These are phyloP conservation scores for Ophion obscuratus DNA, from an alignment of 2,888 invertebrate genomes.

Conservation along the genomic window DNA sequence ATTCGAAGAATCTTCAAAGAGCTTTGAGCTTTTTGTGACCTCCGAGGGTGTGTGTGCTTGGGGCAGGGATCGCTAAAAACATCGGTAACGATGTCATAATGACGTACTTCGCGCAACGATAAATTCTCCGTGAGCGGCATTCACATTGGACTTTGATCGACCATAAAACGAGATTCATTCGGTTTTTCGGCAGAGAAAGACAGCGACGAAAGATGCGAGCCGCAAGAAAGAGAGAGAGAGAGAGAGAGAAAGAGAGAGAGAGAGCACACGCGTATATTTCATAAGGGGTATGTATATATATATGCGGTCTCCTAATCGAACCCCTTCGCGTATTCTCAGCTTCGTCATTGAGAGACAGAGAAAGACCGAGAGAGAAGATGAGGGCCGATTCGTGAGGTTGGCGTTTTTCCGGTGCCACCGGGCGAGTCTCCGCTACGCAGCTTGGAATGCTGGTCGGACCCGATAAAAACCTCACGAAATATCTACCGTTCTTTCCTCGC, in stretches of 20 bases:
- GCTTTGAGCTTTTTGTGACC: slow-evolving; percentile 9
- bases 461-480: slow-evolving; percentile 79
- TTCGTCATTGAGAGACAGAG: slow-evolving; percentile 71
- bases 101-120: slow-evolving; percentile 69
- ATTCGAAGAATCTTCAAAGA: slow-evolving; percentile 51
- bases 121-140: slow-evolving; percentile 66
- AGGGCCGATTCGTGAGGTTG: slow-evolving; percentile 53
- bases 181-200: slow-evolving; percentile 59
- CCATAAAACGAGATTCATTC: slow-evolving; percentile 67
- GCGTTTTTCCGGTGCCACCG: slow-evolving; percentile 76
- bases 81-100: slow-evolving; percentile 67
- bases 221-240: slow-evolving; percentile 22
- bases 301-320: slow-evolving; percentile 62
- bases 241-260: slow-evolving; percentile 23
- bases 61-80: slow-evolving; percentile 57
- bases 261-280: slow-evolving; percentile 56
- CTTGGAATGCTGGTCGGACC: slow-evolving; percentile 74
- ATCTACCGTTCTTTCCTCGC: slow-evolving; percentile 66
- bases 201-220: not conserved
- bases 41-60: slow-evolving; percentile 18
- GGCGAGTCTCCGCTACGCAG: slow-evolving; percentile 70
- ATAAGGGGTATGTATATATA: slow-evolving; percentile 39
- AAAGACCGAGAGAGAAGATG: slow-evolving; percentile 39
- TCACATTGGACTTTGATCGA: slow-evolving; percentile 65
- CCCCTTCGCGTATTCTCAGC: slow-evolving; percentile 62